phyloP scores from a whole-genome alignment of 2,888 invertebrate species.

The Aromia moschata region DNA sequence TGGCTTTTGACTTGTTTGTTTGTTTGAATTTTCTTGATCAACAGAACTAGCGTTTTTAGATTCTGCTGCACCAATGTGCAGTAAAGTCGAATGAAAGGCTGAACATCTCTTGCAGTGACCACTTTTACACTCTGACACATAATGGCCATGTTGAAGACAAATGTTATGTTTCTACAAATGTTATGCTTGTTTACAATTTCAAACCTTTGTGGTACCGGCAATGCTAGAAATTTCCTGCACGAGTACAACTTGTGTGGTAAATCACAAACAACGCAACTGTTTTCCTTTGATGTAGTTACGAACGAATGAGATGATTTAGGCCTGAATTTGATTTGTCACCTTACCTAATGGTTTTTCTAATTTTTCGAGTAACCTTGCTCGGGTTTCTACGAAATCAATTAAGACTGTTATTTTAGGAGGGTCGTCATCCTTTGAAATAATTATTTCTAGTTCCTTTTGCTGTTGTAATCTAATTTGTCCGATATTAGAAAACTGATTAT shows the following conservation, averaged over 20 bases:
- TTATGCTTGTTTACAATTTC: neutral
- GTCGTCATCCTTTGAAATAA: neutral
- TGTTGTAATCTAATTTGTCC: no score
- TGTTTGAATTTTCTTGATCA: neutral
- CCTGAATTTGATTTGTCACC: neutral
- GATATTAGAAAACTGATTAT: no score
- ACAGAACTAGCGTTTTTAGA: neutral
- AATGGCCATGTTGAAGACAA: slow-evolving; percentile 9
- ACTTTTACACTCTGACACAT: neutral
- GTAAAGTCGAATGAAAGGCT: neutral
- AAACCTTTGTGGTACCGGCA: neutral
- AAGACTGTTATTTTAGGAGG: neutral
- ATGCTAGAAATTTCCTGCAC: slow-evolving; percentile 3
- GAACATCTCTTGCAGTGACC: slow-evolving; percentile 2
- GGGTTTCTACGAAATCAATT: neutral
- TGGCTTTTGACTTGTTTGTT: neutral
- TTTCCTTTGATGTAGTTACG: neutral
- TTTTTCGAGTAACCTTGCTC: neutral
- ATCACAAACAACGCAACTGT: neutral
- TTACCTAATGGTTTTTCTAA: neutral
- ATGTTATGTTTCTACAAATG: neutral
- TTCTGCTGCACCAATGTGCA: neutral
- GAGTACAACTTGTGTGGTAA: neutral
- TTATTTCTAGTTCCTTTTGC: slow-evolving; percentile 2
- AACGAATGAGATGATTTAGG: neutral